Evolutionary conservation across 1,140 invertebrate genomes (phyloP), one percentile per base, ranked within the genome.

Genomic region (Coptotermes formosanus): DNA sequence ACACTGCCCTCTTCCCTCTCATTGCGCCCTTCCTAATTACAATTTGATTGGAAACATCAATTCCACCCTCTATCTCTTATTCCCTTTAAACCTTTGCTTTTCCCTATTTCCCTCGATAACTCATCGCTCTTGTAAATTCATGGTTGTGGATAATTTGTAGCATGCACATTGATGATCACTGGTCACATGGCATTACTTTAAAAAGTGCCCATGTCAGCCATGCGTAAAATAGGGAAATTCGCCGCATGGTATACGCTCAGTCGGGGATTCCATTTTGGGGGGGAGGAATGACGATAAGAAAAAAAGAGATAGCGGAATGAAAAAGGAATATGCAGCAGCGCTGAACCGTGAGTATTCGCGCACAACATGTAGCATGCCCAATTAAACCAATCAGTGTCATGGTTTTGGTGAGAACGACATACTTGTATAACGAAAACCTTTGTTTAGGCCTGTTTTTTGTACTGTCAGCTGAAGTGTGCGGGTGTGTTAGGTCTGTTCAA

Each of bases 1-100:
- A 55, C 21, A 75, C 14, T 9, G 25, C 3, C 64, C 8, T 75
- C 25, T 30, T n/a, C 64, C 64, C 25, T 30, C 64, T 75, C 6
- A 75, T 75, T 25, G 64, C n/a, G 3, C 64, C 25, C 64, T 55
- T 30, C 64, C 64, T 75, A 75, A 75, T 75, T 75, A 75, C 64
- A 75, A 75, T 75, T 75, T 75, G 64, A 75, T 75, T 75, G 64
- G 64, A 75, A 75, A 75, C 64, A 75, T 75, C 64, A 75, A 75
- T 75, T 75, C 64, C 64, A n/a, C 25, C 64, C 64, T 6, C n/a
- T 75, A 2, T 75, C 64, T 75, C 64, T 14, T 8, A 9, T n/a
- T 75, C 64, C 25, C 25, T 75, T 55, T 19, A 21, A 75, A 30
- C 64, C 64, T 30, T 30, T 30, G n/a, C 64, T 14, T 75, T 55